Conservation (phyloP, 1,140 invertebrate genomes). For the Antheraea pernyi region DNA sequence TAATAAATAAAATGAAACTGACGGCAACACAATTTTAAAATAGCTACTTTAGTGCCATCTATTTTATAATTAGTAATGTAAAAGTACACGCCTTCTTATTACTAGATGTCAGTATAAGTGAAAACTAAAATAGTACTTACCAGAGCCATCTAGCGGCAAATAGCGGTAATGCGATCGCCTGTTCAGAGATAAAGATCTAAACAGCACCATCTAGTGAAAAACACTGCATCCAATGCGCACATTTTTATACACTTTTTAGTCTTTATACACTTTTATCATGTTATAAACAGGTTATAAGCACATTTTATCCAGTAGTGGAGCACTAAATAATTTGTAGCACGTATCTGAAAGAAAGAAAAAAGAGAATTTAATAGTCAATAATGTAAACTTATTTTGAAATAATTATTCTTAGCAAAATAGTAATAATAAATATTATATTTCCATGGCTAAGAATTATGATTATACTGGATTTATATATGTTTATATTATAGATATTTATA, state of each 20-base stretch:
- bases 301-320: constrained; percentile 35
- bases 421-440: too few species aligned
- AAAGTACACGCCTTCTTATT: constrained; percentile 28
- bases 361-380: not conserved
- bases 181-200: constrained; percentile 46
- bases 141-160: constrained; percentile 54
- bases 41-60: constrained; percentile 31
- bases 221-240: constrained; percentile 75
- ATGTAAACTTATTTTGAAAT: too few species aligned
- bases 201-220: constrained; percentile 61
- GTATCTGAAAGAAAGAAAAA: constrained; percentile 56
- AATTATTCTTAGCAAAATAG: too few species aligned
- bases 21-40: too few species aligned
- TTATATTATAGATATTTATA: too few species aligned
- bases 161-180: constrained; percentile 49
- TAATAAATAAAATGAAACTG: too few species aligned
- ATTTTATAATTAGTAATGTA: constrained; percentile 10
- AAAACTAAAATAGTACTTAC: constrained; percentile 41
- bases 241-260: constrained; percentile 44
- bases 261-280: constrained; percentile 5
- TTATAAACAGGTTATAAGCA: constrained; percentile 13
- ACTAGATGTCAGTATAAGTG: constrained; percentile 40
- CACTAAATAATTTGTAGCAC: constrained; percentile 50
- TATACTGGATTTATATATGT: too few species aligned
- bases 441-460: too few species aligned